phyloP scores from a whole-genome alignment of 2,797 vertebrate species.

The Takifugu rubripes region DNA sequence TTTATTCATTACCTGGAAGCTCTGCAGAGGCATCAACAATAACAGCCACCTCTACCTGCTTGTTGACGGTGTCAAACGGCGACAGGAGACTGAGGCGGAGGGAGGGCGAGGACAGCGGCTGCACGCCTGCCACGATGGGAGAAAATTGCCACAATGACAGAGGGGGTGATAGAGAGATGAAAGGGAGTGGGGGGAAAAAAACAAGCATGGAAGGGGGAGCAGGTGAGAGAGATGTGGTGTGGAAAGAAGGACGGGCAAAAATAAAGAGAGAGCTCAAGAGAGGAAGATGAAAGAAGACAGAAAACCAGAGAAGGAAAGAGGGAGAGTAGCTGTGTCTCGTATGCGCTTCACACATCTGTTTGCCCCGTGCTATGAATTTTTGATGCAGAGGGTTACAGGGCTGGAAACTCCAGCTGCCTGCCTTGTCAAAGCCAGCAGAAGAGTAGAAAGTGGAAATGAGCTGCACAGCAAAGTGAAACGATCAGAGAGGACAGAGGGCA shows the following conservation, averaged over 20 bases:
- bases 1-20: slow-evolving; percentile 74
- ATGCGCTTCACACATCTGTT: slow-evolving; percentile 37
- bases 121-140: slow-evolving; percentile 51
- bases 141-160: slow-evolving; percentile 73
- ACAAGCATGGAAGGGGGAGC: slow-evolving; percentile 25
- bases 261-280: slow-evolving; percentile 40
- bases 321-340: slow-evolving; percentile 30
- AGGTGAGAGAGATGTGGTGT: slow-evolving; percentile 32
- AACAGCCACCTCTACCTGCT: slow-evolving; percentile 71
- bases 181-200: slow-evolving; percentile 50
- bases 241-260: slow-evolving; percentile 35
- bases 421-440: slow-evolving; percentile 40
- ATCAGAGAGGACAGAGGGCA: slow-evolving; percentile 22
- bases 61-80: slow-evolving; percentile 72
- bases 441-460: slow-evolving; percentile 45
- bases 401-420: slow-evolving; percentile 58
- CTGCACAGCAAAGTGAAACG: slow-evolving; percentile 37
- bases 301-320: slow-evolving; percentile 48
- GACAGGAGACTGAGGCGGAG: slow-evolving; percentile 46
- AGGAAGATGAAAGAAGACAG: slow-evolving; percentile 61
- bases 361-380: slow-evolving; percentile 65
- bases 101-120: slow-evolving; percentile 44
- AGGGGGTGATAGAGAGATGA: slow-evolving; percentile 64
- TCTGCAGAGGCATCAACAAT: slow-evolving; percentile 66
- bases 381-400: slow-evolving; percentile 57